phyloP scores from a whole-genome alignment of 2,113 vertebrate species.

The Xerus inauris region DNA sequence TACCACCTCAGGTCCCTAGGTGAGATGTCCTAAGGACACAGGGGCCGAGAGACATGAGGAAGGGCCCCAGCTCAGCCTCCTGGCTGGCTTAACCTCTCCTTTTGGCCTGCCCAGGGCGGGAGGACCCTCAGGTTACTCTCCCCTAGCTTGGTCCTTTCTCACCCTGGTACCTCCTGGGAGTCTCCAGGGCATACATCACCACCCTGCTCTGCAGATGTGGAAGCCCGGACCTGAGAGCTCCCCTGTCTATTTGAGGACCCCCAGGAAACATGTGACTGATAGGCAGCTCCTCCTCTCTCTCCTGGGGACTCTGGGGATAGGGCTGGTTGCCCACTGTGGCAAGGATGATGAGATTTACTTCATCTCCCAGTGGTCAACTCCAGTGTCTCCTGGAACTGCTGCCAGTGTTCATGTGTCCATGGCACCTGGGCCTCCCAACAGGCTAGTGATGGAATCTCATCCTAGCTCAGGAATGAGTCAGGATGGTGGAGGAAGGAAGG shows the following conservation, averaged over 20 bases:
- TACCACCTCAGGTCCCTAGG: no score
- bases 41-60: no score
- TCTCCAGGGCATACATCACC: background rate
- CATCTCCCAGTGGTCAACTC: background rate
- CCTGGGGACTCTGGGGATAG: background rate
- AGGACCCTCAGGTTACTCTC: background rate
- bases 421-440: background rate
- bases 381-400: no score
- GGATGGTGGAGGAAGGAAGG: background rate
- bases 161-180: background rate
- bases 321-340: background rate
- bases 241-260: accelerated
- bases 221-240: no score
- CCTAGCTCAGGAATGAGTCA: background rate
- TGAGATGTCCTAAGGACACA: no score
- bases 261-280: background rate
- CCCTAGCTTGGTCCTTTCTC: background rate
- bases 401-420: no score
- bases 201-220: background rate
- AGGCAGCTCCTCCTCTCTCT: no score
- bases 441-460: no score
- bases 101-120: no score
- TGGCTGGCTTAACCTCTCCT: no score
- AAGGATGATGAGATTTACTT: background rate
- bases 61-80: no score